Evolutionary conservation across 2,888 invertebrate species (phyloP), one percentile per base, ranked within the genome.

Genomic region (Leptura quadrifasciata): DNA sequence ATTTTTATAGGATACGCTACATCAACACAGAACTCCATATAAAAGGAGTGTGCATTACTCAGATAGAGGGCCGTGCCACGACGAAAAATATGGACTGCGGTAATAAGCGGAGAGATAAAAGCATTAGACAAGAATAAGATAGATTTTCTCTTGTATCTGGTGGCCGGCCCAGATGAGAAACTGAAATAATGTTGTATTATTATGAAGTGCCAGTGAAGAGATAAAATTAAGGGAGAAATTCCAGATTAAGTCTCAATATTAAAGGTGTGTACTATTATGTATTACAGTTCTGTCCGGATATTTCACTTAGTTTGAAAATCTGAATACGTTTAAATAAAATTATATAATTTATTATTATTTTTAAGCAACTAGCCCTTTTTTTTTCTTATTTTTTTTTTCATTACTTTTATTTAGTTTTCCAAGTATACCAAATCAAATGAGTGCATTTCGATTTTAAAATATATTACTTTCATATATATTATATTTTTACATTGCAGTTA

Each of bases 1-100:
- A 69, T 69, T 69, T 69, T 69, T 69, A 69, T 58, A 57, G 69
- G 69, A 69, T 58, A 69, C 69, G 69, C 69, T 58, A 69, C 69
- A 58, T 69, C 69, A 69, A 69, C 69, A 69, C 69, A 27, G 21
- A 17, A n/a, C 58, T 69, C 69, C 24, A 58, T 58, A 69, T 69
- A 69, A 58, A 69, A 69, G 69, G 15, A 69, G 69, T 69, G 58
- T 24, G 69, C 69, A 69, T 58, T 58, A 58, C 69, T 58, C 18
- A 58, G 69, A 58, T 58, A 58, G 68, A 68, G n/a, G 24, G 57
- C 39, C 21, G 5, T n/a, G 58, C 39, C 39, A 31, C 21, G 47
- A 24, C 58, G 35, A 24, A 31, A 69, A 58, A 69, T 69, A 69
- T 69, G 39, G 58, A 58, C 69, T 21, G 69, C 69, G 58, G 69